Percentiles rank a stretch among this genome's conserved stretches.
These are phyloP conservation scores for Stenurella melanura DNA, from an alignment of 2,888 invertebrate genomes.

Conservation along the genomic window DNA sequence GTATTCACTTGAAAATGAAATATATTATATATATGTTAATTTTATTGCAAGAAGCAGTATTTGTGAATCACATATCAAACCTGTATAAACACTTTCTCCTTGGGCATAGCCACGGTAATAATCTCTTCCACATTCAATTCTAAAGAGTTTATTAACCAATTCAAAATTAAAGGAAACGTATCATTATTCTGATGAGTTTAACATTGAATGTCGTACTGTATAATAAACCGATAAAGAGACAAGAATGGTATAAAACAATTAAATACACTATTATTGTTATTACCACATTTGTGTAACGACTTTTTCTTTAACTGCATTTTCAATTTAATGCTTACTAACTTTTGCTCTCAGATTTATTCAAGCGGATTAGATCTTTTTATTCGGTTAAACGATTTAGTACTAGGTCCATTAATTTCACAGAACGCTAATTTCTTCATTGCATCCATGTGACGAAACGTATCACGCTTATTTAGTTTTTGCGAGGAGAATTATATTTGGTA, in stretches of 20 bases:
- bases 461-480: conserved; percentile 29
- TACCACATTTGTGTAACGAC: conserved; percentile 19
- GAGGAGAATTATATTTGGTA: conserved; percentile 12
- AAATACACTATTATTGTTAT: conserved; percentile 3
- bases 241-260: conserved; percentile 25
- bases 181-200: conserved; percentile 29
- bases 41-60: background rate
- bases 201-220: conserved; percentile 25
- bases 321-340: conserved; percentile 12
- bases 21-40: conserved; percentile 12
- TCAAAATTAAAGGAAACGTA: conserved; percentile 30
- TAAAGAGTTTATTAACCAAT: conserved; percentile 14
- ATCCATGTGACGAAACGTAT: conserved; percentile 23
- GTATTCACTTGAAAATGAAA: conserved; percentile 2
- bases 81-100: conserved; percentile 12
- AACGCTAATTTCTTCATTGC: conserved; percentile 16
- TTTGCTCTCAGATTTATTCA: conserved; percentile 30
- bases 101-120: conserved; percentile 9
- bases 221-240: conserved; percentile 30
- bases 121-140: conserved; percentile 6
- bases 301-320: conserved; percentile 8
- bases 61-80: conserved; percentile 5
- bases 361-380: conserved; percentile 26
- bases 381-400: conserved; percentile 3
- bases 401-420: conserved; percentile 23